Evolutionary conservation across 2,113 vertebrate species (phyloP).

Genomic region (Polypterus senegalus): DNA sequence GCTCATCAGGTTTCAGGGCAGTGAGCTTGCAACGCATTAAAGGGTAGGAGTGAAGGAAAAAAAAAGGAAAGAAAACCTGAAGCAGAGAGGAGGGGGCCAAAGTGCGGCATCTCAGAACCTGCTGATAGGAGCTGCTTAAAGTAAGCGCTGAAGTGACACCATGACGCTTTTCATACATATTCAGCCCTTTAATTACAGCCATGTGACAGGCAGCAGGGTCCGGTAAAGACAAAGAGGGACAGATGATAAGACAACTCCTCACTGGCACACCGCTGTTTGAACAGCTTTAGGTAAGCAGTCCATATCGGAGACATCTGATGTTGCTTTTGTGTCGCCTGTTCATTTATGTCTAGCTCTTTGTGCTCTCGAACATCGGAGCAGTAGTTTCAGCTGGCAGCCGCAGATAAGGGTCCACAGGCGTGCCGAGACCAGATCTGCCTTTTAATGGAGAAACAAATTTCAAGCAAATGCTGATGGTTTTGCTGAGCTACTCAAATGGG

Average conservation of each 20-base stretch:
- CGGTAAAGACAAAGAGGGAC: conserved; percentile 33
- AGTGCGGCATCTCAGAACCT: background rate
- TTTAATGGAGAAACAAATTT: too few species aligned
- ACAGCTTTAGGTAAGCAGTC: conserved; percentile 27
- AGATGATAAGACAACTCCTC: conserved; percentile 34
- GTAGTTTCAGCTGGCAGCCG: conserved; percentile 27
- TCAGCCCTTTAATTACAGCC: conserved; percentile 53
- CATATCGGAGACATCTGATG: conserved; percentile 29
- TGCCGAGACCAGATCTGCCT: too few species aligned
- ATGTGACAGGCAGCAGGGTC: conserved; percentile 48
- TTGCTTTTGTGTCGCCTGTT: conserved; percentile 9
- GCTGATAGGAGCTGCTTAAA: conserved; percentile 53
- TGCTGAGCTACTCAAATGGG: too few species aligned
- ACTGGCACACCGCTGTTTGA: conserved; percentile 42
- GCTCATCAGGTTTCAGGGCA: conserved; percentile 71
- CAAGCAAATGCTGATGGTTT: too few species aligned
- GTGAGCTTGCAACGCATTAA: conserved; percentile 56
- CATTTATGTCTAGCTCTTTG: conserved; percentile 21
- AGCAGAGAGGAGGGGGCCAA: background rate
- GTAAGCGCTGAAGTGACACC: conserved; percentile 43
- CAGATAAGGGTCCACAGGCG: conserved; percentile 31
- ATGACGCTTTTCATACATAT: conserved; percentile 47
- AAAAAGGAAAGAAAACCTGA: conserved; percentile 12
- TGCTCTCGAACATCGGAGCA: conserved; percentile 18
- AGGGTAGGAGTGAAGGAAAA: conserved; percentile 22